Base-by-base conservation (phyloP, 2,113 vertebrate species). In the Entelurus aequoreus region DNA sequence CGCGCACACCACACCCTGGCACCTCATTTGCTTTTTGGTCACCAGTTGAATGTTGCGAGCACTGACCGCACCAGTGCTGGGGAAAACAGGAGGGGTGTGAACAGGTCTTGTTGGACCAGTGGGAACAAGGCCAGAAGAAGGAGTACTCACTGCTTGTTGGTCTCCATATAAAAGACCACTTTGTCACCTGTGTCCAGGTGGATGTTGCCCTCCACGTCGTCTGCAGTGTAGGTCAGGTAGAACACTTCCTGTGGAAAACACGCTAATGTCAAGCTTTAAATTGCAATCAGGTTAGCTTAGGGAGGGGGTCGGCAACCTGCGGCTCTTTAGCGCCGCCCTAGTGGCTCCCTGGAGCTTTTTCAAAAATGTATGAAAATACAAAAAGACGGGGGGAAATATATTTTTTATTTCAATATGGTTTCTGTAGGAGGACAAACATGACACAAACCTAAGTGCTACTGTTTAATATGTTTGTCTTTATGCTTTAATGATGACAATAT, bases 111-210 rank as follows among this genome's bases (percentile, higher is more conserved):
- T 16, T 21, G 6, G 40, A 59, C 21, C 35, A 56, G 19, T 53
- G 2, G 42, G 5, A 38, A 36, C 9, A 19, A 15, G n/a, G 35
- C 13, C 10, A 37, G 14, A 1, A 10, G 6, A 3, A n/a, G 16
- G 4, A 13, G 35, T 11, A 94, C 96, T 92, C 91, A 99, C 96
- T 96, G 95, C 90, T 99, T 98, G 90, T 98, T 99, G 75, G 97
- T 99, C 76, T 99, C 96, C 93, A 99, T 97, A 88, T 95, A 92
- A 87, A 99, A 99, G 87, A 94, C 95, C 84, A 99, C 97, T 94
- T 97, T 99, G 90, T 99, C 97, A 80, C 97, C 96, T 0, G 94
- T 98, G 90, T 98, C 97, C 86, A 99, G 89, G 83, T 94, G 94
- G 78, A 93, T 87, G 36, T 93, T 97, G 56, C 95, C 94, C 86